Base-by-base conservation (phyloP, 1,140 invertebrate genomes). In the Samia ricini region DNA sequence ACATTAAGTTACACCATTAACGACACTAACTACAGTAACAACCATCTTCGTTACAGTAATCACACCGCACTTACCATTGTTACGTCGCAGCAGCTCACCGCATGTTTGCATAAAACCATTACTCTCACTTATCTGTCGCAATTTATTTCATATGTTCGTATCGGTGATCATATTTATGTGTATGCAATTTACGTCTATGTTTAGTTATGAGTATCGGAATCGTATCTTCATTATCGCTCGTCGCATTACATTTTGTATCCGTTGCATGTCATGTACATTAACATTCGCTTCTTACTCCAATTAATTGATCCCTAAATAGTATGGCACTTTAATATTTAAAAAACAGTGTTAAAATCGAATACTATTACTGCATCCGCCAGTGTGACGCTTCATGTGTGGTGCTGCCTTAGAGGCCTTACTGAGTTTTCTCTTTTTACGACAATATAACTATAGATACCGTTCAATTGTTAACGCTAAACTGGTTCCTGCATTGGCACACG, bases 251-350 rank as follows among this genome's bases (percentile, higher is more conserved):
- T 64, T 74, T 81, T 81, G 57, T 56, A 67, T 80, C 24, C 33
- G 76, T 67, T 85, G 87, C 87, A 89, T 89, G 87, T 66, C 57
- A 63, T 75, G 70, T 71, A 77, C 69, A 79, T 76, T 68, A 74
- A 72, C 63, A 60, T 57, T 72, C 66, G 81, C 82, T 83, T 83
- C 67, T 72, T 57, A 77, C 36, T 81, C 81, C 71, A 26, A 85
- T 81, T 88, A 89, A 89, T 83, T 66, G 54, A 75, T 76, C 70
- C 80, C 77, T 79, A 58, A 72, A 85, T 81, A 90, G 86, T 88
- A 90, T 89, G 88, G 88, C 88, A 90, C 88, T 89, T 88, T 83
- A 88, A 90, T 77, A 79, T 83, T 74, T 79, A 68, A 76, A 62
- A 71, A 74, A 79, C 72, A 79, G 79, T 81, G 76, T 72, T 76